Conservation (phyloP, 2,797 vertebrate species). For the Melanitta fusca region DNA sequence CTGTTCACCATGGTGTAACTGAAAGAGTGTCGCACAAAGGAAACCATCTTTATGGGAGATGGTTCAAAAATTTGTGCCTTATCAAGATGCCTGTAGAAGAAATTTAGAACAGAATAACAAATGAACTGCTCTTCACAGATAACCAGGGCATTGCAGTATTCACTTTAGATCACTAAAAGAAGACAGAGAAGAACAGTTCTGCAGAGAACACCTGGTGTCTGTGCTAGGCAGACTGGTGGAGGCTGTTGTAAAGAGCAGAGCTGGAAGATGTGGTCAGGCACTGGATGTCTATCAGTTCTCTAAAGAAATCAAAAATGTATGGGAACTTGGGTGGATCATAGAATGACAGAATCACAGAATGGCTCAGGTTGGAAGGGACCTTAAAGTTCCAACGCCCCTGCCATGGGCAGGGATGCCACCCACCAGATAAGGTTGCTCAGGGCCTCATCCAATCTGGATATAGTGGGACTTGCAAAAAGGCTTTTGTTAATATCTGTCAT, state of each 20-base stretch:
- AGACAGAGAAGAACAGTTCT: no score
- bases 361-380: no score
- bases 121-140: background rate
- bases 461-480: background rate
- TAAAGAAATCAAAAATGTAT: background rate
- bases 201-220: background rate
- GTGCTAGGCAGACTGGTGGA: background rate
- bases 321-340: background rate
- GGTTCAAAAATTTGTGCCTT: background rate
- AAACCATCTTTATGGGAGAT: background rate
- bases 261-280: background rate
- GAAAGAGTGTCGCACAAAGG: background rate
- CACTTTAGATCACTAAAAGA: background rate
- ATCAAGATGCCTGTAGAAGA: rapidly evolving
- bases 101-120: background rate
- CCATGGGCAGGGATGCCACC: no score
- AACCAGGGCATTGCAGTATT: background rate
- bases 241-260: background rate
- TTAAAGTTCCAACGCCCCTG: no score
- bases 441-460: no score
- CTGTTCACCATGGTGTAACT: background rate
- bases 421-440: no score
- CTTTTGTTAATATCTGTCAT: background rate
- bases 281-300: background rate
- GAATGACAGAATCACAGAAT: no score